Evolutionary conservation across 2,888 invertebrate species (phyloP).

Genomic region (Andrena trimmerana): DNA sequence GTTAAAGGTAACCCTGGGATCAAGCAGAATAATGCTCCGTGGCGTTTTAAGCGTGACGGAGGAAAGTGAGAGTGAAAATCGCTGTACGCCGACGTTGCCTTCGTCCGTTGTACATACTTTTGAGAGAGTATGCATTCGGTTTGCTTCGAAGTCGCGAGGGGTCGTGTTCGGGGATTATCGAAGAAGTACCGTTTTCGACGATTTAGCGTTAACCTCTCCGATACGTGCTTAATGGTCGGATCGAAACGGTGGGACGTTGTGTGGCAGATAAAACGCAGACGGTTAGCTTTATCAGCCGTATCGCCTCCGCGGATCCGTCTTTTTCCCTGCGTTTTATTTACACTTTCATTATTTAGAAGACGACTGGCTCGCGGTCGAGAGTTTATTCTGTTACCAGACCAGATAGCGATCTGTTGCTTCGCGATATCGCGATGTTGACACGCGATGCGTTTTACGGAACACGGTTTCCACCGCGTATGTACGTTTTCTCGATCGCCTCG

Average conservation of each 20-base stretch:
- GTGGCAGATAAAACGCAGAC: background rate
- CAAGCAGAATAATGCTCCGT: constrained; percentile 1
- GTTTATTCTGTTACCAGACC: constrained; percentile 37
- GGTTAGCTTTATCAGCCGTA: constrained; percentile 17
- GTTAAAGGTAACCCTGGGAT: constrained; percentile 3
- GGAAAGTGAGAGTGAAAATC: constrained; percentile 48
- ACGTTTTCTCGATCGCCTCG: constrained; percentile 11
- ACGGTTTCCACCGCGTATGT: constrained; percentile 5
- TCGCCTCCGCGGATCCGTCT: constrained; percentile 11
- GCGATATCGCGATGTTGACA: constrained; percentile 55
- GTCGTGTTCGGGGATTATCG: background rate
- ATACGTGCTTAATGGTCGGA: background rate
- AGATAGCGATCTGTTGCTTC: constrained; percentile 45
- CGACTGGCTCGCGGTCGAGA: constrained; percentile 25
- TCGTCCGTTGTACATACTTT: constrained; percentile 1
- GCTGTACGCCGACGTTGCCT: constrained; percentile 6
- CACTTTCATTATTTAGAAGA: constrained; percentile 49
- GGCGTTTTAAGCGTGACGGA: constrained; percentile 10
- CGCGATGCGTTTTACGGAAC: constrained; percentile 40
- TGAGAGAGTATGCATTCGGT: background rate
- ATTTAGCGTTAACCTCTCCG: background rate
- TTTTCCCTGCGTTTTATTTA: constrained; percentile 21
- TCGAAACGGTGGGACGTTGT: background rate
- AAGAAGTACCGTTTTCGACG: no score
- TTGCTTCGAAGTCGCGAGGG: background rate